phyloP scores from a whole-genome alignment of 2,888 invertebrate genomes.

The Acanthosoma haemorrhoidale region DNA sequence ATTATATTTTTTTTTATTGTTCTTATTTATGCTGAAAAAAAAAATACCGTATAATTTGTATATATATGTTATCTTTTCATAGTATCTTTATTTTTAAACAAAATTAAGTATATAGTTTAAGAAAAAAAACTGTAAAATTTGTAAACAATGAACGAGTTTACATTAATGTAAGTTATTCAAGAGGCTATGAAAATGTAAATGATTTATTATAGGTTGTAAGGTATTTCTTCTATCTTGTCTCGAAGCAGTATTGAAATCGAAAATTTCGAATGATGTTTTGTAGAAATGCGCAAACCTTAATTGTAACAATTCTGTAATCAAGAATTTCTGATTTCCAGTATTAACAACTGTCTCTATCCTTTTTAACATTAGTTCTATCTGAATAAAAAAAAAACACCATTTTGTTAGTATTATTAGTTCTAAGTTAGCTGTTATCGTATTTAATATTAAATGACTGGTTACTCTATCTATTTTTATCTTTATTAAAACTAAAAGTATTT shows the following conservation, averaged over 20 bases:
- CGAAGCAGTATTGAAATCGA: constrained; percentile 6
- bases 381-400: background rate
- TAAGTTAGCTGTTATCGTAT: constrained; percentile 4
- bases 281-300: background rate
- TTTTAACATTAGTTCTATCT: background rate
- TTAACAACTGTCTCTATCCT: background rate
- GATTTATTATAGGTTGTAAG: background rate
- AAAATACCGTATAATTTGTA: background rate
- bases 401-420: constrained; percentile 27
- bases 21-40: constrained; percentile 25
- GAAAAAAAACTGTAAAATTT: background rate
- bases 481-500: too few relatives aligned
- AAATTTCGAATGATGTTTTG: background rate
- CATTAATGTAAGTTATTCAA: constrained; percentile 21
- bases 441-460: background rate
- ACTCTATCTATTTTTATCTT: too few relatives aligned
- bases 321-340: background rate
- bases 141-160: background rate
- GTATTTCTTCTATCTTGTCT: background rate
- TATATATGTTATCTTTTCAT: constrained; percentile 5
- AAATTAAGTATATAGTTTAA: background rate
- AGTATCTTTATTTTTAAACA: constrained; percentile 16
- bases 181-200: constrained; percentile 27
- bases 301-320: background rate
- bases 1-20: background rate